Conservation (phyloP, 2,888 invertebrate genomes). For the Ophonus ardosiacus region DNA sequence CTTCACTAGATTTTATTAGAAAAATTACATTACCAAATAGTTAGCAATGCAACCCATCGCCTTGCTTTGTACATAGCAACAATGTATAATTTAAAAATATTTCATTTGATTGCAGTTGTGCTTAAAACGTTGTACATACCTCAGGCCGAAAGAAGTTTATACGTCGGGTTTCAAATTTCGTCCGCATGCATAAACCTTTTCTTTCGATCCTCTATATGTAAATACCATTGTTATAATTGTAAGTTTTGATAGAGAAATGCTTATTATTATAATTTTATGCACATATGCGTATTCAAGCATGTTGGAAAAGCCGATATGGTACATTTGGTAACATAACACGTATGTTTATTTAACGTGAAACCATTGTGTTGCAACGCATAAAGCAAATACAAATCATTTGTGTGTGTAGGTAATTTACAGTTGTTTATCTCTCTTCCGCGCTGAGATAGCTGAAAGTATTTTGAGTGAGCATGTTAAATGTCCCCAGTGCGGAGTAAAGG, state of each 20-base stretch:
- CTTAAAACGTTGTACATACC: too few relatives aligned
- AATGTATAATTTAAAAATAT: too few relatives aligned
- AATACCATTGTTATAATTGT: background rate
- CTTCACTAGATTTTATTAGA: too few relatives aligned
- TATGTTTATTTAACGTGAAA: background rate
- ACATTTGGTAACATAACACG: background rate
- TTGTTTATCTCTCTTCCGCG: constrained; percentile 6
- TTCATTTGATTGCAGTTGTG: too few relatives aligned
- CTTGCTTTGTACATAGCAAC: too few relatives aligned
- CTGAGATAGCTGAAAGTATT: constrained; percentile 39
- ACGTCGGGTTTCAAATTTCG: too few relatives aligned
- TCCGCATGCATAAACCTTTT: too few relatives aligned
- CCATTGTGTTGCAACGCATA: constrained; percentile 7
- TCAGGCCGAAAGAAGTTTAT: too few relatives aligned
- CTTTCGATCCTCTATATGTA: too few relatives aligned
- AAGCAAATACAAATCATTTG: background rate
- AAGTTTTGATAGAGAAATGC: background rate
- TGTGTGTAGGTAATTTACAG: background rate
- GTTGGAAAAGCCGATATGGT: background rate
- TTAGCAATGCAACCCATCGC: too few relatives aligned
- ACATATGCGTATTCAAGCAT: background rate
- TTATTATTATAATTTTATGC: background rate
- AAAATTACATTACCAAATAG: too few relatives aligned
- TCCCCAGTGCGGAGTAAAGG: constrained; percentile 23
- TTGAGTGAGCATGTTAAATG: background rate